A percentile compares a stretch with the other conserved stretches of the same genome.
These are phyloP conservation scores for Argynnis bischoffii DNA, from an alignment of 2,888 invertebrate species.

Conservation along the genomic window DNA sequence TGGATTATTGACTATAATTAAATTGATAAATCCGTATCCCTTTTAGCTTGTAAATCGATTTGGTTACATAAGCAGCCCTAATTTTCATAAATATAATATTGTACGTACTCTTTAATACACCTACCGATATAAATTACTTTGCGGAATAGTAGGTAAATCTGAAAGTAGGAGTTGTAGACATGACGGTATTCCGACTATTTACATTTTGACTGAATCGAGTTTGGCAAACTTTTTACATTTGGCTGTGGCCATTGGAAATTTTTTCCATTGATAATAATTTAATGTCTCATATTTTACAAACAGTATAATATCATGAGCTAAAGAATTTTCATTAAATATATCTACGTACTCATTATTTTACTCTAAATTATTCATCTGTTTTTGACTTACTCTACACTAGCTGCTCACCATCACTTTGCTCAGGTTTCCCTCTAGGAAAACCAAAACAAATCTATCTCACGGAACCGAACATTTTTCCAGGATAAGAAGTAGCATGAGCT, in stretches of 20 bases:
- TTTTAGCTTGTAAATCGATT: not conserved
- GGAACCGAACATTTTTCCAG: too few relatives aligned
- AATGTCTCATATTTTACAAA: constrained; percentile 13
- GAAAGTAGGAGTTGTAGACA: constrained; percentile 20
- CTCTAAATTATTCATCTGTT: too few relatives aligned
- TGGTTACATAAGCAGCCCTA: not conserved
- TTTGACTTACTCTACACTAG: too few relatives aligned
- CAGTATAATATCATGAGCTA: too few relatives aligned
- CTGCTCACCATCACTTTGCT: too few relatives aligned
- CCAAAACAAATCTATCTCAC: too few relatives aligned
- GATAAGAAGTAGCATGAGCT: too few relatives aligned
- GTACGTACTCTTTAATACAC: not conserved
- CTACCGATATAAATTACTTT: constrained; percentile 7
- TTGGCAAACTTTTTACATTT: constrained; percentile 66
- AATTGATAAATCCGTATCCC: too few relatives aligned
- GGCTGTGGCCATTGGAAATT: constrained; percentile 53
- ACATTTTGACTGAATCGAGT: constrained; percentile 63
- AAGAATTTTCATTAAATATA: too few relatives aligned
- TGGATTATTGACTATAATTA: too few relatives aligned
- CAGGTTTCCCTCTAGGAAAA: too few relatives aligned
- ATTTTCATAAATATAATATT: constrained; percentile 6
- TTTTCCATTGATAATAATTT: constrained; percentile 49
- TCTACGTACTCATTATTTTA: too few relatives aligned
- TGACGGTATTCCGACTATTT: constrained; percentile 47
- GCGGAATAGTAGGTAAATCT: constrained; percentile 18